Evolutionary conservation across 2,797 vertebrate genomes (phyloP).

Genomic region (Pyrocephalus nanus): DNA sequence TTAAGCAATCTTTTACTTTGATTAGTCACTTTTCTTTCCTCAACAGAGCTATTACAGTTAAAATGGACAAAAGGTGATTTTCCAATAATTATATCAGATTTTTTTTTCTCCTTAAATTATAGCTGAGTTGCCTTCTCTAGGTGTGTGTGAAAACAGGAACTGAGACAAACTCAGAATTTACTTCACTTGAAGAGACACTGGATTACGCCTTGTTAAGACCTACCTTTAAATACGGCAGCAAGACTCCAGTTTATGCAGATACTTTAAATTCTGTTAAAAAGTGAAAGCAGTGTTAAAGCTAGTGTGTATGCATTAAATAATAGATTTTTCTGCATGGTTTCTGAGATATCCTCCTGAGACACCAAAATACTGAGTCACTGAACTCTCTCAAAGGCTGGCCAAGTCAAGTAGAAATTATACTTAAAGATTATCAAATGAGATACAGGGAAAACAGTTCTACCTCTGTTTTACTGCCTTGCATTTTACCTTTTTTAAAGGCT

Average conservation of each 20-base stretch:
- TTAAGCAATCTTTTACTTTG: conserved; percentile 8
- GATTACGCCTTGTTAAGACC: conserved; percentile 77
- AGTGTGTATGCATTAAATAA: not conserved
- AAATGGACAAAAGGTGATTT: not conserved
- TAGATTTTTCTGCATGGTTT: not conserved
- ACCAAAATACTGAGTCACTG: not conserved
- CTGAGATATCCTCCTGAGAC: not conserved
- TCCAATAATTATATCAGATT: not conserved
- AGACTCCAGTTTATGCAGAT: not conserved
- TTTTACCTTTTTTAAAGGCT: not conserved
- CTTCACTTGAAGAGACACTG: conserved; percentile 78
- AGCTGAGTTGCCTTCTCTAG: conserved; percentile 82
- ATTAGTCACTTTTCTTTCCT: conserved; percentile 27
- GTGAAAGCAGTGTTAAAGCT: not conserved
- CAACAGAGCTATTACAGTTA: not conserved
- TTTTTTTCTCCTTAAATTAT: not conserved
- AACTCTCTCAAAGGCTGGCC: not conserved
- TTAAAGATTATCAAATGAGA: not conserved
- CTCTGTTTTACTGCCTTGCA: not conserved
- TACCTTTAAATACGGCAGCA: not conserved
- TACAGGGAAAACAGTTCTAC: not conserved
- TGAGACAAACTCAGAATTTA: conserved; percentile 82
- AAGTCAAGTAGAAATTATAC: not conserved
- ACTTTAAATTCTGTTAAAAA: not conserved
- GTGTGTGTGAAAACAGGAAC: conserved; percentile 73